Evolutionary conservation across 2,888 invertebrate species (phyloP), one percentile per base, ranked within the genome.

Genomic region (Erebia epiphron): DNA sequence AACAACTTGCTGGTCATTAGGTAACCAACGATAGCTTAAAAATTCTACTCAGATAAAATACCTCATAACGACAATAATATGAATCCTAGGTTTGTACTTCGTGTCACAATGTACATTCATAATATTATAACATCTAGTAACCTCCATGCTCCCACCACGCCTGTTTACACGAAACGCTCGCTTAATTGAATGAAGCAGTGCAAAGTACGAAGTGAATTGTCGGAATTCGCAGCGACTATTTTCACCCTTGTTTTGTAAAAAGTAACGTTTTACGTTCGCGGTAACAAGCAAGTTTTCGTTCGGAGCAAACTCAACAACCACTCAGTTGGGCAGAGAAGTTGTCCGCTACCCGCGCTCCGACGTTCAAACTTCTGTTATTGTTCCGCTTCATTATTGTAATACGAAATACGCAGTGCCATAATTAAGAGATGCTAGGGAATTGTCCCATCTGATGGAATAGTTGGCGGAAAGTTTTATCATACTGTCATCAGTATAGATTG

Each of bases 371-470:
- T 93, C 90, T 89, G 89, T 91, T 92, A 92, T 92, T 92, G 91
- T 92, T 91, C 88, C 87, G 83, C 87, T 92, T 92, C 90, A 91
- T 93, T 93, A 92, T 91, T 92, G 91, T 92, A 90, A 92, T 91
- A 91, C 87, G 87, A 89, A 92, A 90, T 91, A 91, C 89, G 87
- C 85, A 86, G 86, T 86, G 84, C 85, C 85, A 88, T 93, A 92
- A 92, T 93, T 92, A 92, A 92, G 91, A 90, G 90, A 89, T 89
- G 85, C 89, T 85, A 82, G 83, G 85, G 87, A 87, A 88, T 86
- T 85, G 89, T 87, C 88, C 83, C 84, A 81, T 83, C 84, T 86
- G 89, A 88, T 85, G 87, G 87, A 83, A 89, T 88, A 91, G 88
- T 89, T 88, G 76, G 81, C 79, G 79, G 75, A 86, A 90, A 91